phyloP scores from a whole-genome alignment of 2,113 vertebrate genomes.

The Cavia aperea region DNA sequence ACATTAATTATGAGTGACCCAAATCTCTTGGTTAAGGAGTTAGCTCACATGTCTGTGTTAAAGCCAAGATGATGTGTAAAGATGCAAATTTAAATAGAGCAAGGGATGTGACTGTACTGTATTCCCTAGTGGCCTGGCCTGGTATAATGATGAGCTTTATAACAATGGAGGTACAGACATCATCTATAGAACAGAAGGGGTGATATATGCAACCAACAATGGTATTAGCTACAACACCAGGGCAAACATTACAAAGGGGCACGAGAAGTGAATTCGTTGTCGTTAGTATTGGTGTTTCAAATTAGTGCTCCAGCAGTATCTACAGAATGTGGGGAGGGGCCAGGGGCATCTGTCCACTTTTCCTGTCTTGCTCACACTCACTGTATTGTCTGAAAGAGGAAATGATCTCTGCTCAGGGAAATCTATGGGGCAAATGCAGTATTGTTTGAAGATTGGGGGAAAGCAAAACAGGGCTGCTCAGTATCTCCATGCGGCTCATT shows the following conservation, averaged over 20 bases:
- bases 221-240: background rate
- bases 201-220: background rate
- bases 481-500: conserved; percentile 39
- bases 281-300: background rate
- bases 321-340: background rate
- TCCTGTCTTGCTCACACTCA: background rate
- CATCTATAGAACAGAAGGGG: background rate
- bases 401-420: conserved; percentile 44
- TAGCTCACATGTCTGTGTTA: conserved; percentile 10
- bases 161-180: background rate
- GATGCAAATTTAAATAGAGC: background rate
- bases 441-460: conserved; percentile 51
- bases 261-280: background rate
- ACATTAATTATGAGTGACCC: background rate
- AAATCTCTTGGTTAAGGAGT: background rate
- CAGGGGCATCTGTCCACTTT: background rate
- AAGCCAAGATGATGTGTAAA: background rate
- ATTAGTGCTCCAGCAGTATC: background rate
- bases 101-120: background rate
- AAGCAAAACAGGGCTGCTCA: conserved; percentile 43
- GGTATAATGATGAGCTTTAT: background rate
- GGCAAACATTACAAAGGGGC: background rate
- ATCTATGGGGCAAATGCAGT: background rate
- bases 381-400: conserved; percentile 16
- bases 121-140: background rate